Base-by-base conservation (phyloP, 2,888 invertebrate genomes). In the Athalia cordata region DNA sequence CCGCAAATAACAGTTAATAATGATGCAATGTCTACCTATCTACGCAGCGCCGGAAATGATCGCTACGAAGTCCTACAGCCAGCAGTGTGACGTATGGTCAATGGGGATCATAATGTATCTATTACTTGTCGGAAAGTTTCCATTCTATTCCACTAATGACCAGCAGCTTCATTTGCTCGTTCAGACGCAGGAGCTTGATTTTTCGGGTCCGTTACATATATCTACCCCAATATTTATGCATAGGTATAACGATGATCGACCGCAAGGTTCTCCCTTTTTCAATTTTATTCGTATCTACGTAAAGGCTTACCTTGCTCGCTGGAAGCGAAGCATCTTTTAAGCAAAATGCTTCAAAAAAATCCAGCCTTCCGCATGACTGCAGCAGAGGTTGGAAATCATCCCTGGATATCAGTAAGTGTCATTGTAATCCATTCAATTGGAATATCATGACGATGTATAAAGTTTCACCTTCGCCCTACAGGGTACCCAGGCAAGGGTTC, bases 71-170 rank as follows among this genome's bases (percentile, higher is more conserved):
- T 90, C 91, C 0, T 93, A 93, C 86, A 93, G 92, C 83, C 92
- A 93, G 82, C 91, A 92, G 81, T 93, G 93, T 86, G 93, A 93
- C 83, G 91, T 93, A 9, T 93, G 93, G 93, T 91, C 93, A 0
- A 89, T 92, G 85, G 93, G 93, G 8, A 89, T 93, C 43, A 92
- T 93, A 77, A 89, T 92, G 86, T 93, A 91, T 85, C 87, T 91
- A 72, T 83, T 93, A 86, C 86, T 91, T 83, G 85, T 86, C 50
- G 90, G 90, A 13, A 83, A 82, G 52, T 89, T 86, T 81, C 91
- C 91, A 1, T 91, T 91, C 81, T 83, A 81, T 59, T 85, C 87
- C 3, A 80, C 77, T 6, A 85, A 85, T 64, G 88, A 91, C 70
- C 82, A 85, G 52, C 85, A 87, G 52, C 77, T 91, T 50, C 83